Evolutionary conservation across 2,888 invertebrate species (phyloP).

Genomic region (Smittia aterrima): DNA sequence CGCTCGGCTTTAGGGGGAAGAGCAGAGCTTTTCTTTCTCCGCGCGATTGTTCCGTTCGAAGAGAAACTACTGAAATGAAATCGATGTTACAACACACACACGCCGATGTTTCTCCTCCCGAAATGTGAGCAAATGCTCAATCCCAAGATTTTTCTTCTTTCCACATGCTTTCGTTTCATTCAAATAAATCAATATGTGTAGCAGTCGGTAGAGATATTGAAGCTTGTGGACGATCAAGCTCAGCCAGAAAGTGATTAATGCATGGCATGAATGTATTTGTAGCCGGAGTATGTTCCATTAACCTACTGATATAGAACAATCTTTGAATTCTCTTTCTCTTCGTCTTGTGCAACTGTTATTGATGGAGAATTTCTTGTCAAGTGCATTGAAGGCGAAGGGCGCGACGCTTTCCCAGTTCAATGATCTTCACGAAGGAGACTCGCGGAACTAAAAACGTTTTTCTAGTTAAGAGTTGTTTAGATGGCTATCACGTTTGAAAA

Average conservation of each 20-base stretch:
- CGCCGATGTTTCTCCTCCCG: background rate
- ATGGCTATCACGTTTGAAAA: background rate
- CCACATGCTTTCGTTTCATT: background rate
- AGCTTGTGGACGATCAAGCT: background rate
- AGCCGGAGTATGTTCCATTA: slow-evolving; percentile 53
- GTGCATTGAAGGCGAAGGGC: too few species aligned
- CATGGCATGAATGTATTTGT: slow-evolving; percentile 20
- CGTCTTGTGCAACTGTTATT: too few species aligned
- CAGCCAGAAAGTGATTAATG: slow-evolving; percentile 34
- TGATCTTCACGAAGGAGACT: too few species aligned
- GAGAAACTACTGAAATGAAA: background rate
- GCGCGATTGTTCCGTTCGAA: background rate
- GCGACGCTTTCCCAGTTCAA: too few species aligned
- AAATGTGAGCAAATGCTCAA: background rate
- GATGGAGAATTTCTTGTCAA: too few species aligned
- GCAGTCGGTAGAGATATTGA: background rate
- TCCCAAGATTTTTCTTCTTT: background rate
- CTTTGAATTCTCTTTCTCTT: slow-evolving; percentile 28
- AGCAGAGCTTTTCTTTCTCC: background rate
- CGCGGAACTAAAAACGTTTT: too few species aligned
- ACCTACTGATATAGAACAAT: slow-evolving; percentile 54
- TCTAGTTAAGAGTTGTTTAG: background rate
- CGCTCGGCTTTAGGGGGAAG: background rate
- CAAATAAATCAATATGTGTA: slow-evolving; percentile 11
- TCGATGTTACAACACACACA: background rate